Conservation (phyloP, 2,113 vertebrate genomes). For the Arizona elegans region DNA sequence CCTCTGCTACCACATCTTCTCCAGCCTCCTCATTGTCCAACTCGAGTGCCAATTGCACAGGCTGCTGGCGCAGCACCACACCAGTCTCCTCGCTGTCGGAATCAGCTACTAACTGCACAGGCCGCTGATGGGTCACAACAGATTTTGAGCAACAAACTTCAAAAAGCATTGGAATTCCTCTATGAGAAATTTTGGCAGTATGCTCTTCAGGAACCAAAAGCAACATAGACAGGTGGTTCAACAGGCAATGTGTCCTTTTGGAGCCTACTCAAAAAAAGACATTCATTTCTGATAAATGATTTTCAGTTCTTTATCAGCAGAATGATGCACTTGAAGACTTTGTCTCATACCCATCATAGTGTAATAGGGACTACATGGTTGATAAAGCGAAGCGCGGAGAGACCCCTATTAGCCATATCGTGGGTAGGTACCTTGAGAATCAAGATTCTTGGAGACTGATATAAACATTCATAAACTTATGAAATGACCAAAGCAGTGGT, state of each 20-base stretch:
- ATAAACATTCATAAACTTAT: neutral
- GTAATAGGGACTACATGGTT: neutral
- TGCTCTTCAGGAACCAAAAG: neutral
- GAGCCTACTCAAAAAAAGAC: neutral
- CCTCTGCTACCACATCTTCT: too few relatives aligned
- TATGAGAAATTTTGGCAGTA: neutral
- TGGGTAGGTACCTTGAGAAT: neutral
- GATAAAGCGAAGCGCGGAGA: neutral
- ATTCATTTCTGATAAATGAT: neutral
- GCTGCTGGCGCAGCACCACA: too few relatives aligned
- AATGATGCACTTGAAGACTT: neutral
- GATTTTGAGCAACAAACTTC: neutral
- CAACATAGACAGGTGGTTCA: neutral
- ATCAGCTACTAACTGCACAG: too few relatives aligned
- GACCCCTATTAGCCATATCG: neutral
- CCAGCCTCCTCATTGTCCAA: too few relatives aligned
- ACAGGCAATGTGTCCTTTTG: neutral
- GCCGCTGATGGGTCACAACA: too few relatives aligned
- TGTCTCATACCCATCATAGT: neutral
- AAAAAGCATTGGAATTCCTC: neutral
- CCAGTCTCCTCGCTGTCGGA: too few relatives aligned
- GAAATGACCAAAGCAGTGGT: neutral
- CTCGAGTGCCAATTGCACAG: too few relatives aligned
- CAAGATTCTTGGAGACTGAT: neutral
- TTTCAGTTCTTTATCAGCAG: neutral